These are phyloP conservation scores for Channa argus DNA, from an alignment of 2,113 vertebrate species.

Conservation along the genomic window DNA sequence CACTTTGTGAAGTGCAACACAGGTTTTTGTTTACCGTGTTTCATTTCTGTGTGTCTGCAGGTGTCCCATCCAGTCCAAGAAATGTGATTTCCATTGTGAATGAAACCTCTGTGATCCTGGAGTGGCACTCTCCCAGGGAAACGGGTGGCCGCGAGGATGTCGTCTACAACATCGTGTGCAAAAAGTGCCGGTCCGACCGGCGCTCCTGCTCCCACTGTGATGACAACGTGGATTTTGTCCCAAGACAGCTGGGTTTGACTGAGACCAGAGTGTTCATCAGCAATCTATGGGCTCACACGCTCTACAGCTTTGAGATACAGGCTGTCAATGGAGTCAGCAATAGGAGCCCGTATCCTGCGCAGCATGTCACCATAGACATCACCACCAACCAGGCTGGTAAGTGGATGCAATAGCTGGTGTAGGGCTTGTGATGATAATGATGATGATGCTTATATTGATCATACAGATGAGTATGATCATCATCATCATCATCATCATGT, in stretches of 20 bases:
- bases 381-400: slow-evolving; percentile 98
- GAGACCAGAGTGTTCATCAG: slow-evolving; percentile 96
- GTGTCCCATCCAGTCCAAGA: slow-evolving; percentile 94
- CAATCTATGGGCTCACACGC: slow-evolving; percentile 94
- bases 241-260: slow-evolving; percentile 92
- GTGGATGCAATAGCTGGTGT: slow-evolving; percentile 5
- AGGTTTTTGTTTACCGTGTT: not conserved
- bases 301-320: slow-evolving; percentile 97
- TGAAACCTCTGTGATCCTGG: slow-evolving; percentile 96
- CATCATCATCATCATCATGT: not conserved
- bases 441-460: not conserved
- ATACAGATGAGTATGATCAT: not conserved
- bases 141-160: slow-evolving; percentile 92
- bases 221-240: slow-evolving; percentile 96
- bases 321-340: slow-evolving; percentile 95
- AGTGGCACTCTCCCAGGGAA: slow-evolving; percentile 95
- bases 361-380: slow-evolving; percentile 96
- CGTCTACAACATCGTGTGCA: slow-evolving; percentile 97
- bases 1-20: too few species aligned
- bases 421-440: slow-evolving; percentile 2
- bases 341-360: slow-evolving; percentile 95
- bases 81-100: slow-evolving; percentile 98
- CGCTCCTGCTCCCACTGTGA: slow-evolving; percentile 95
- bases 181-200: slow-evolving; percentile 92
- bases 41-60: slow-evolving; percentile 72